Evolutionary conservation across 2,797 vertebrate genomes (phyloP), one percentile per base, ranked within the genome.

Genomic region (Fratercula arctica): DNA sequence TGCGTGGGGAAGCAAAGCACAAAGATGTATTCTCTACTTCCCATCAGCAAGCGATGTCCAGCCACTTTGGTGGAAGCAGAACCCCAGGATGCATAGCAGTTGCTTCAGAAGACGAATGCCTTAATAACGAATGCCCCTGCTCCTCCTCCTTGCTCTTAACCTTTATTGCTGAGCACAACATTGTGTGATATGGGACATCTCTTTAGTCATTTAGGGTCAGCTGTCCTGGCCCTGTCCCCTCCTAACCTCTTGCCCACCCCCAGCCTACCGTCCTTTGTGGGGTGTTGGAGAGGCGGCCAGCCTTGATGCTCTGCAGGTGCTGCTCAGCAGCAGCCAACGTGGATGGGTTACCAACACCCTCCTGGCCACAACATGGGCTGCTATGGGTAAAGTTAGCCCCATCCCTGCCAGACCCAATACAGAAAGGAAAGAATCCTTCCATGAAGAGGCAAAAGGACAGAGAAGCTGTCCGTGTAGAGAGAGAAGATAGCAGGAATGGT

Each of bases 401-500:
- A 33, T 14, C 13, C 18, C 56, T 31, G 29, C 18, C 41, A 43
- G 57, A 28, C 15, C 20, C 17, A 11, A 3, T 35, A 12, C 9
- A 84, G 54, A 69, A 83, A 57, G 37, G 41, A 80, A 85, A 80
- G 16, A 57, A 68, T 67, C 28, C 35, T 86, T 37, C 48, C 31
- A 21, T 5, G 20, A 72, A 59, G 45, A 59, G 18, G 50, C 23
- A 57, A 61, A 81, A 88, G 39, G 33, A 41, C 35, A 64, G n/a
- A 63, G 60, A 33, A 78, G 46, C 24, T 88, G 45, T 73, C 53
- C 56, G 70, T 80, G 35, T 17, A 89, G 87, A 53, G 35, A 10
- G 0, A 67, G 59, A 45, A 87, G 10, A 60, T 23, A 48, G 7
- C 23, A 76, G 60, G 13, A 89, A 4, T 0, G 0, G 15, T 59